Evolutionary conservation across 2,797 vertebrate genomes (phyloP), one percentile per base, ranked within the genome.

Genomic region (Euphonia xanthogaster): DNA sequence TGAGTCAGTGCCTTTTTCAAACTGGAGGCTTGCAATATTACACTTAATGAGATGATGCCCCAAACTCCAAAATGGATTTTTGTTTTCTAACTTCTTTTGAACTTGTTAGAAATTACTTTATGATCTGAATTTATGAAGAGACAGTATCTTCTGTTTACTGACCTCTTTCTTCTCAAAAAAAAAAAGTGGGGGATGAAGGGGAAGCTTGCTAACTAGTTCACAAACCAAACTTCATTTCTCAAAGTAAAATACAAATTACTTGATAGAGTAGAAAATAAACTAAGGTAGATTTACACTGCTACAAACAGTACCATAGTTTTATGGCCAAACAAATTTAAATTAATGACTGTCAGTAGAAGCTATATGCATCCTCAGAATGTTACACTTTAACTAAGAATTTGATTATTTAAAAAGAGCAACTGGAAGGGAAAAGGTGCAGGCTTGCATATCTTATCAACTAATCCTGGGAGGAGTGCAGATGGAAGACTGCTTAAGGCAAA

Each of bases 11-110:
- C 86, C 92, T 97, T 97, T 96, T 97, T 96, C 65, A 97, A 88
- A 96, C 68, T 94, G 68, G 96, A 97, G 97, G 93, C 47, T 94
- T 95, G 67, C 66, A 85, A 94, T 97, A 96, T 97, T 98, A 91
- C 84, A 87, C 90, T 97, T 98, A 98, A 98, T 98, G 97, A 98
- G 97, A 95, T 95, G 88, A 91, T 97, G 92, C 93, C 94, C 95
- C 77, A 87, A 97, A 98, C 95, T 94, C 90, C 86, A 95, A 90
- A 96, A 88, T 61, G 42, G 35, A 96, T 95, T 96, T 86, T 44
- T 94, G 95, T 92, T 97, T 95, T 91, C 87, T 97, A 98, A 97
- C 96, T 96, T 97, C 96, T 97, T 98, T 97, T 93, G 95, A 98
- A 97, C 87, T 93, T 90, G 90, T 91, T 95, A 94, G 83, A 97